These are phyloP conservation scores for Caenorhabditis sp. DNA, from an alignment of 2,888 invertebrate species.

Conservation along the genomic window DNA sequence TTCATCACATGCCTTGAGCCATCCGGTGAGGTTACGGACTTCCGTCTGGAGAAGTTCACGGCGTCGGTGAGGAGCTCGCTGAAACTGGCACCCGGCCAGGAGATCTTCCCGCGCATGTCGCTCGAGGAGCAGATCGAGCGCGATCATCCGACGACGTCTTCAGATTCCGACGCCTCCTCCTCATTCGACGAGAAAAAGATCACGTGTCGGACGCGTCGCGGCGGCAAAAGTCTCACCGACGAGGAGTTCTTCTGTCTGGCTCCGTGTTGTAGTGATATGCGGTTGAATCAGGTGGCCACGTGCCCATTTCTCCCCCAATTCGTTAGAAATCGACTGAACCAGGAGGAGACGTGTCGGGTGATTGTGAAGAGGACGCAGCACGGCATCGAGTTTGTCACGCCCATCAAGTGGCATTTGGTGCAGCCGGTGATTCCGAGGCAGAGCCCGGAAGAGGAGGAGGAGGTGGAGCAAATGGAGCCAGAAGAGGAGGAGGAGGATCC, in stretches of 20 bases:
- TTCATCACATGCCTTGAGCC: slow-evolving; percentile 33
- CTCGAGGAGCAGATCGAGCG: slow-evolving; percentile 54
- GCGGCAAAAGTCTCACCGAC: slow-evolving; percentile 41
- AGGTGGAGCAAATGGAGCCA: slow-evolving; percentile 23
- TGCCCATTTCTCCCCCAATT: slow-evolving; percentile 49
- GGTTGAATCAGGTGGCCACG: slow-evolving; percentile 43
- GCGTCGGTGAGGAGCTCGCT: slow-evolving; percentile 15
- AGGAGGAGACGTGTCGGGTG: slow-evolving; percentile 1
- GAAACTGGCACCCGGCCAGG: slow-evolving; percentile 30
- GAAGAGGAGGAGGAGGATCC: slow-evolving; percentile 34
- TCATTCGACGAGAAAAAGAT: slow-evolving; percentile 49
- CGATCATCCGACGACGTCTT: slow-evolving; percentile 54
- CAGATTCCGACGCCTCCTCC: too few species aligned
- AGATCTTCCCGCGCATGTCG: slow-evolving; percentile 44
- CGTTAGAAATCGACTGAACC: slow-evolving; percentile 35
- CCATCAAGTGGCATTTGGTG: slow-evolving; percentile 27
- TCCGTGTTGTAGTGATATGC: slow-evolving; percentile 50
- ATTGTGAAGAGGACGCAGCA: slow-evolving; percentile 32
- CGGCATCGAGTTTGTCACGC: slow-evolving; percentile 53
- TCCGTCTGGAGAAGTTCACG: slow-evolving; percentile 45
- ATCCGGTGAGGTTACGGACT: slow-evolving; percentile 32
- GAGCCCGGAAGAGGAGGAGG: slow-evolving; percentile 5
- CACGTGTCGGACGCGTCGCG: slow-evolving; percentile 27
- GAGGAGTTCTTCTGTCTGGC: slow-evolving; percentile 57
- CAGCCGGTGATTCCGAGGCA: slow-evolving; percentile 24